These are phyloP conservation scores for Campoplex capitator DNA, from an alignment of 2,888 invertebrate genomes.

Conservation along the genomic window DNA sequence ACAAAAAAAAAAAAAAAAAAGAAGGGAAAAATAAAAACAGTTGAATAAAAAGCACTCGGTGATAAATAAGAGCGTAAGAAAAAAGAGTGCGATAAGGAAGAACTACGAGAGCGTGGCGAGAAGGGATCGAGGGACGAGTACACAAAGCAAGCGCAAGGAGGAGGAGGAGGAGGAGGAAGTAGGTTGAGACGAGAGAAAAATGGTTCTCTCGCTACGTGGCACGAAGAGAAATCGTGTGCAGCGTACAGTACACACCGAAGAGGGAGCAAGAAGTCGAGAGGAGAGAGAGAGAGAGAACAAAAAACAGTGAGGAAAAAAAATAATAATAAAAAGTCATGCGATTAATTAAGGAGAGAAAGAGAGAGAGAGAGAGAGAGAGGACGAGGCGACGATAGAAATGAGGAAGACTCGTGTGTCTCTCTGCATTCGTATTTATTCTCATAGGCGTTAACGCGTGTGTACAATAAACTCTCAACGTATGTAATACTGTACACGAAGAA, in stretches of 20 bases:
- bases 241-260: conserved; percentile 14
- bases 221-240: conserved; percentile 51
- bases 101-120: conserved; percentile 27
- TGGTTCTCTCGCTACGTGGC: conserved; percentile 42
- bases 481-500: neutral
- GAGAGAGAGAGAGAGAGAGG: no score
- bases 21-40: conserved; percentile 5
- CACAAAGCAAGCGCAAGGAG: conserved; percentile 1
- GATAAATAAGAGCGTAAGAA: conserved; percentile 63
- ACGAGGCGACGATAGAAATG: conserved; percentile 41
- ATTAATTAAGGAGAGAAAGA: conserved; percentile 36
- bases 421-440: neutral
- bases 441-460: neutral
- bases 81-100: conserved; percentile 42
- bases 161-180: conserved; percentile 47
- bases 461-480: neutral
- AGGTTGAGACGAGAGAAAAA: conserved; percentile 61
- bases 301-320: conserved; percentile 14
- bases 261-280: conserved; percentile 24
- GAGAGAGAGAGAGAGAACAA: conserved; percentile 8
- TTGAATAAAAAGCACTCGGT: conserved; percentile 15
- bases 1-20: conserved; percentile 52
- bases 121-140: conserved; percentile 25
- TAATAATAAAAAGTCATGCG: conserved; percentile 8
- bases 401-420: neutral